These are phyloP conservation scores for Athetis lepigone DNA, from an alignment of 2,888 invertebrate species.

Conservation along the genomic window DNA sequence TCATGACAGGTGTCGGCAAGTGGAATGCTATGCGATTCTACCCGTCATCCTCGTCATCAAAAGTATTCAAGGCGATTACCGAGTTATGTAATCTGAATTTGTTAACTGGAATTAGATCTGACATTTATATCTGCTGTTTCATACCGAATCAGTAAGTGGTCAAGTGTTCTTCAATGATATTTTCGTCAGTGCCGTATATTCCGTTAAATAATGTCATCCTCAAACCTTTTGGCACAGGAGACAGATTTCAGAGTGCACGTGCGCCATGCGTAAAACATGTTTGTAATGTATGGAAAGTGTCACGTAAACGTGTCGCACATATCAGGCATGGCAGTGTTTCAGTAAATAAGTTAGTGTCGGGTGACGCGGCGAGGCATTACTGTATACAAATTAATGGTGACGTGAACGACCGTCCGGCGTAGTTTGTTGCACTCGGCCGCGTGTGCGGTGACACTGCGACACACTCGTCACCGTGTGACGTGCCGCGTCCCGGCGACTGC, in stretches of 20 bases:
- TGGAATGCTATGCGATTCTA: conserved; percentile 44
- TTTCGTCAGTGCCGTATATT: conserved; percentile 6
- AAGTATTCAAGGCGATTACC: conserved; percentile 33
- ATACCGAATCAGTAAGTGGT: conserved; percentile 8
- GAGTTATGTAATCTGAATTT: conserved; percentile 39
- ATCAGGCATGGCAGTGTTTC: conserved; percentile 30
- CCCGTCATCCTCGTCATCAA: conserved; percentile 31
- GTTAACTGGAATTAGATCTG: conserved; percentile 16
- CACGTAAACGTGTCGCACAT: conserved; percentile 27
- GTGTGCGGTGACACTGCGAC: conserved; percentile 84
- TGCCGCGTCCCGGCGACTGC: conserved; percentile 37
- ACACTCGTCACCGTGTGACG: conserved; percentile 65
- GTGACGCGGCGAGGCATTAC: conserved; percentile 70
- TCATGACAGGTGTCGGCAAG: conserved; percentile 66
- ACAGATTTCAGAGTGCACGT: conserved; percentile 9
- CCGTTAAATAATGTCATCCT: conserved; percentile 11
- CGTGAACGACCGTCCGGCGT: conserved; percentile 77
- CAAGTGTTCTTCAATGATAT: conserved; percentile 4
- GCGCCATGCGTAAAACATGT: background rate
- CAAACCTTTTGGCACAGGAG: conserved; percentile 10
- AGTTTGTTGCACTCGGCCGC: conserved; percentile 83
- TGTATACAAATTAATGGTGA: conserved; percentile 77
- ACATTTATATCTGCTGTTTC: conserved; percentile 23
- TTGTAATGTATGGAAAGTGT: conserved; percentile 4
- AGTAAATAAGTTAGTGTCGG: conserved; percentile 43